These are phyloP conservation scores for Chironomus striatipennis DNA, from an alignment of 1,140 invertebrate genomes.

Conservation along the genomic window DNA sequence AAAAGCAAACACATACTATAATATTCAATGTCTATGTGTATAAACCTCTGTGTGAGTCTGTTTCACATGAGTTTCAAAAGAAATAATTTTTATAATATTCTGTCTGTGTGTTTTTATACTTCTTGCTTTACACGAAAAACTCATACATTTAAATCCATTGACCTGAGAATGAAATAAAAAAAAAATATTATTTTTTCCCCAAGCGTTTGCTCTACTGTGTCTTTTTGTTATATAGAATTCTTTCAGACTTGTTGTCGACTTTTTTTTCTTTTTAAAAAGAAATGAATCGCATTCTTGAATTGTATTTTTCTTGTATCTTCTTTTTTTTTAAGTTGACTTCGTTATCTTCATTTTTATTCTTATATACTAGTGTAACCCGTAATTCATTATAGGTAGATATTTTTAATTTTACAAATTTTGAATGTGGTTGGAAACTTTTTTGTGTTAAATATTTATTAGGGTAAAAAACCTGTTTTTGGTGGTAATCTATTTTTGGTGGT, in stretches of 20 bases:
- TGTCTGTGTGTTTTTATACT: neutral
- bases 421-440: too few species aligned
- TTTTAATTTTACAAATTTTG: too few species aligned
- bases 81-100: neutral
- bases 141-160: neutral
- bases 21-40: neutral
- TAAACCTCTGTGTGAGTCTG: too few species aligned
- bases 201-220: neutral
- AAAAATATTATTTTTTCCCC: neutral
- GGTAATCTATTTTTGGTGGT: too few species aligned
- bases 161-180: conserved; percentile 23
- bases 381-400: too few species aligned
- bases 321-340: too few species aligned
- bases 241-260: conserved; percentile 19
- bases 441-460: too few species aligned
- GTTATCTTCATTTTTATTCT: too few species aligned
- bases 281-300: neutral
- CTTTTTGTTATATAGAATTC: neutral
- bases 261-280: neutral
- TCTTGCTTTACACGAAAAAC: neutral
- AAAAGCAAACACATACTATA: neutral
- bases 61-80: neutral
- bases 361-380: too few species aligned
- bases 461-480: too few species aligned
- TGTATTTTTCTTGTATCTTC: too few species aligned